These are phyloP conservation scores for Polydrusus cervinus DNA, from an alignment of 2,888 invertebrate species.

Conservation along the genomic window DNA sequence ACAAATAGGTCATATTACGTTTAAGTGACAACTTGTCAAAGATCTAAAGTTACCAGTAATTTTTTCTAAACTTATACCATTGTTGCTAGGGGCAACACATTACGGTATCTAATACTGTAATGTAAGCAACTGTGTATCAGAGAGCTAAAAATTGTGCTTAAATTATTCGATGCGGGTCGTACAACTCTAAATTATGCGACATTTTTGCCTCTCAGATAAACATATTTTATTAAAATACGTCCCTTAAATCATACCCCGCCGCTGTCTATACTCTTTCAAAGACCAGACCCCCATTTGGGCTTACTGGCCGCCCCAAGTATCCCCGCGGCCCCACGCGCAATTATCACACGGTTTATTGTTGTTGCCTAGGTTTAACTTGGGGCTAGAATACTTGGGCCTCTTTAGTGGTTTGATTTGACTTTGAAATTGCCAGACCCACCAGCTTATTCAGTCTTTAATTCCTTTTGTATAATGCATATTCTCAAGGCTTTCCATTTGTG, in stretches of 20 bases:
- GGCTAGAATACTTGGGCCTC: slow-evolving; percentile 69
- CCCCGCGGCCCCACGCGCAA: slow-evolving; percentile 65
- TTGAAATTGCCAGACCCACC: slow-evolving; percentile 66
- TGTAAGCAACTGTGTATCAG: too few species aligned
- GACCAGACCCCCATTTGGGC: slow-evolving; percentile 9
- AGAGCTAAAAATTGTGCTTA: not conserved
- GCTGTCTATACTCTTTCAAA: not conserved
- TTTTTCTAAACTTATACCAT: too few species aligned
- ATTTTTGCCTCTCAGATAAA: too few species aligned
- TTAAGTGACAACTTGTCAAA: too few species aligned
- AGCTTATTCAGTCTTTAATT: slow-evolving; percentile 36
- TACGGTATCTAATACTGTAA: too few species aligned
- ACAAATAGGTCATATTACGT: too few species aligned
- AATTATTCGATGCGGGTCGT: not conserved
- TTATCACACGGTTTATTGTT: slow-evolving; percentile 71
- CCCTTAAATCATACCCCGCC: not conserved
- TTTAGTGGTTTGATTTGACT: slow-evolving; percentile 69
- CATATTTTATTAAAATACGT: too few species aligned
- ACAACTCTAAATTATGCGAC: not conserved
- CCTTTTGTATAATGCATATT: slow-evolving; percentile 19
- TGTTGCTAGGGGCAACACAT: too few species aligned
- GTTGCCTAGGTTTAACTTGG: slow-evolving; percentile 68
- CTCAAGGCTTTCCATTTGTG: not conserved
- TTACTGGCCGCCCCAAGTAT: slow-evolving; percentile 16
- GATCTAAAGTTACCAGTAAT: too few species aligned